Evolutionary conservation across 2,888 invertebrate genomes (phyloP), one percentile per base, ranked within the genome.

Genomic region (Pristionchus maxplancki): DNA sequence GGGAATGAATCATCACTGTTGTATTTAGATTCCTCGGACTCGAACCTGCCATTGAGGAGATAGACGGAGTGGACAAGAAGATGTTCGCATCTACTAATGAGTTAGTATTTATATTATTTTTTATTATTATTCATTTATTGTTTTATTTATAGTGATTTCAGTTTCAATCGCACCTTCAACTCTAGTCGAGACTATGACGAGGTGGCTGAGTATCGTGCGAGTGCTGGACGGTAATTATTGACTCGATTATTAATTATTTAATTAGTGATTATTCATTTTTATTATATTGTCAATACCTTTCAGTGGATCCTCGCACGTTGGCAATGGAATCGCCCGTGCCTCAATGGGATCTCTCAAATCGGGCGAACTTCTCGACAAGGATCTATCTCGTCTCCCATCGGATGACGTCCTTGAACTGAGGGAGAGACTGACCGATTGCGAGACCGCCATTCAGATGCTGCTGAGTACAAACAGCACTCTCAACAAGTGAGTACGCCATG

Each of bases 171-270:
- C 24, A 44, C 74, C 40, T 81, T 81, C 31, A 89, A 89, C 71
- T 67, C 78, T 0, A 86, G 82, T 64, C 85, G 89, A 24, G 91
- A 91, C 78, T 91, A 92, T 81, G 91, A 91, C 82, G 90, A 92
- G 34, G 91, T 91, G 13, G 88, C 91, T 24, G 91, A 91, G 17
- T 58, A 58, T 24, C 34, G 81, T 5, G 31, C 24, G 20, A 20
- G 40, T 34, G 50, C 34, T 9, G 34, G 53, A 58, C 58, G 58
- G 83, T 53, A 3, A 74, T n/a, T n/a, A n/a, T n/a, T n/a, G n/a
- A n/a, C n/a, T n/a, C n/a, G n/a, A n/a, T n/a, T n/a, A n/a, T n/a
- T 37, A 28, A 62, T 1, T 8, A 37, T 34, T 37, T 37, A 17
- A 8, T 37, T 37, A 28, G 11, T 28, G 4, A 28, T 28, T 28